phyloP scores from a whole-genome alignment of 2,113 vertebrate species.

The Mandrillus leucophaeus region DNA sequence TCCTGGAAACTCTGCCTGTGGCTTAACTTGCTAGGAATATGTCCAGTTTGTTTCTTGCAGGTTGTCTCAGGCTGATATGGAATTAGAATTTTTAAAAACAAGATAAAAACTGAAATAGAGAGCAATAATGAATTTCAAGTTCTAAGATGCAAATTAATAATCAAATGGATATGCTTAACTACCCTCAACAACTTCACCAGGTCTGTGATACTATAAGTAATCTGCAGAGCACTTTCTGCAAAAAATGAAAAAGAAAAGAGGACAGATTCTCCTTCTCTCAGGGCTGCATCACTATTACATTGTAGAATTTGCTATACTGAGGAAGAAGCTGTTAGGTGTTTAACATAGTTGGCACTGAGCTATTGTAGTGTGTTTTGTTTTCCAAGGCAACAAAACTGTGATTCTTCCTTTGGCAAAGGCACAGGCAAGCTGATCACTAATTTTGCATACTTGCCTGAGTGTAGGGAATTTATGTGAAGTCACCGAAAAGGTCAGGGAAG shows the following conservation, averaged over 20 bases:
- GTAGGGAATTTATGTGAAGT: neutral
- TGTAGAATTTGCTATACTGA: neutral
- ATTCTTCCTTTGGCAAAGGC: slow-evolving; percentile 50
- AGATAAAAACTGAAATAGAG: neutral
- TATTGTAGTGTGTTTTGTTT: slow-evolving; percentile 33
- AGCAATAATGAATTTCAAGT: neutral
- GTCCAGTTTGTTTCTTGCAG: neutral
- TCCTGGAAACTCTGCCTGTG: neutral
- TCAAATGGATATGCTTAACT: neutral
- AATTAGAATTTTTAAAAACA: neutral
- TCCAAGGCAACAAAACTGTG: slow-evolving; percentile 57
- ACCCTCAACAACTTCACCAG: neutral
- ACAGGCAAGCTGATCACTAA: neutral
- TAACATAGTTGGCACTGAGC: neutral
- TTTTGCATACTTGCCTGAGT: neutral
- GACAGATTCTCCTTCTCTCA: neutral
- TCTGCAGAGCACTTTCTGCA: neutral
- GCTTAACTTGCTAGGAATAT: neutral
- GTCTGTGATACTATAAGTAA: neutral
- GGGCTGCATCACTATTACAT: neutral
- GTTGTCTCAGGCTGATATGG: neutral
- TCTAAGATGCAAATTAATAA: neutral
- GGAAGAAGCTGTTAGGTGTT: slow-evolving; percentile 14
- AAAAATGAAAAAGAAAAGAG: neutral
- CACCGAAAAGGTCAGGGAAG: neutral